Evolutionary conservation across 1,140 invertebrate species (phyloP).

Genomic region (Macrosteles quadrilineatus): DNA sequence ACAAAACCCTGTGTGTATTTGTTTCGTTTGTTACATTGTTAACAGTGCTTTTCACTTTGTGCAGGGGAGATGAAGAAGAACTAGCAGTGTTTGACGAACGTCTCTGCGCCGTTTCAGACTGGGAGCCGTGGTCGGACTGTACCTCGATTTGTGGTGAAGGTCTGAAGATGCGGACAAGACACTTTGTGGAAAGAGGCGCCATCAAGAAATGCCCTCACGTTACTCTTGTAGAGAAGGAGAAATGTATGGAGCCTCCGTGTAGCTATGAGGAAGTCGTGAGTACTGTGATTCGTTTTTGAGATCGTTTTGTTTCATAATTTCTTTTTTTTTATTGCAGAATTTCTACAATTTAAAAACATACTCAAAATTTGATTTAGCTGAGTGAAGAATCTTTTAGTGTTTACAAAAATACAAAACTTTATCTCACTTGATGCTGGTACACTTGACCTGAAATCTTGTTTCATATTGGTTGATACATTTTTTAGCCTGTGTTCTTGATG

Average conservation of each 20-base stretch:
- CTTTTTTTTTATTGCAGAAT: constrained; percentile 13
- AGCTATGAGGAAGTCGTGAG: constrained; percentile 49
- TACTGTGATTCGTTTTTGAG: constrained; percentile 15
- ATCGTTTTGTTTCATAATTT: constrained; percentile 9
- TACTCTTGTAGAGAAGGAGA: constrained; percentile 67
- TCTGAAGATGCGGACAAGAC: constrained; percentile 64
- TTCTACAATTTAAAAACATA: no score
- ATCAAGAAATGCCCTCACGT: constrained; percentile 77
- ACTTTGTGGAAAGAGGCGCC: constrained; percentile 71
- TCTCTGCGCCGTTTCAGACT: constrained; percentile 71
- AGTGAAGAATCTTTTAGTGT: no score
- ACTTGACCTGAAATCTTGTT: no score
- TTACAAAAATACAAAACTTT: no score
- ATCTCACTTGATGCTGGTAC: no score
- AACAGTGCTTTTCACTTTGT: no score
- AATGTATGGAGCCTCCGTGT: constrained; percentile 71
- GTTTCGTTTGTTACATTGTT: no score
- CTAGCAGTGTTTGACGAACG: constrained; percentile 50
- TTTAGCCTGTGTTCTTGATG: no score
- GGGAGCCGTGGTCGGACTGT: constrained; percentile 81
- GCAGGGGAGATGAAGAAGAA: constrained; percentile 37
- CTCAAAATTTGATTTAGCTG: no score
- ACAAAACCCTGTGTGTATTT: no score
- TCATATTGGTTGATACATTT: no score
- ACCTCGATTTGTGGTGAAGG: constrained; percentile 81